Evolutionary conservation across 2,797 vertebrate species (phyloP).

Genomic region (Rallus crepitans): DNA sequence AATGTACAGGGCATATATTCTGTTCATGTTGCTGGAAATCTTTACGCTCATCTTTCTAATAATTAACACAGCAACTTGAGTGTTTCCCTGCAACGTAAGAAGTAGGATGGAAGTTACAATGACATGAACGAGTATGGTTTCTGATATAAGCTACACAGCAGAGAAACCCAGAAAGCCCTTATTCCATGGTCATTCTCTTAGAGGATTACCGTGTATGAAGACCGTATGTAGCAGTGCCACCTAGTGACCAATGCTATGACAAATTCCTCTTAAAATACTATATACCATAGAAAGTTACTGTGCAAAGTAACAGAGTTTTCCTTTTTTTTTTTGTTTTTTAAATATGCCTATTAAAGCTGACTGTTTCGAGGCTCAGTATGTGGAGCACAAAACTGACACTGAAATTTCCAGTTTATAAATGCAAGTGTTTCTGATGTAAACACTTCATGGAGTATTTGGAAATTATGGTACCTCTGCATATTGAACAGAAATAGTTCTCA

Average conservation of each 20-base stretch:
- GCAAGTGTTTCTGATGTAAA: background rate
- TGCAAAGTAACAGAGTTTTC: background rate
- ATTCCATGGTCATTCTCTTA: rapidly evolving
- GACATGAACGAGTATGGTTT: rapidly evolving
- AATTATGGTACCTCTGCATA: background rate
- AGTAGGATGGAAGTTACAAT: background rate
- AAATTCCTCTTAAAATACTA: background rate
- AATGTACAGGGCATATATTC: background rate
- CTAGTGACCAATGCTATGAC: background rate
- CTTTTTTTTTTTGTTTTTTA: background rate
- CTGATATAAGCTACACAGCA: background rate
- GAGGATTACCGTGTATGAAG: background rate
- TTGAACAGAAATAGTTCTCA: background rate
- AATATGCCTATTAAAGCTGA: background rate
- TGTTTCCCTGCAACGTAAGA: background rate
- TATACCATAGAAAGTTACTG: background rate
- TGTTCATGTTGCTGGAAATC: background rate
- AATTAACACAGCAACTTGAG: background rate
- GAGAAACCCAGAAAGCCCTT: background rate
- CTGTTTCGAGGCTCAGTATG: background rate
- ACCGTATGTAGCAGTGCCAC: conserved; percentile 12
- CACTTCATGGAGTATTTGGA: background rate
- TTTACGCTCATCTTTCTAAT: background rate
- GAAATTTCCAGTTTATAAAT: background rate
- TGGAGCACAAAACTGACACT: background rate